phyloP scores from a whole-genome alignment of 2,113 vertebrate genomes.

The Epinephelus cyanopodus region DNA sequence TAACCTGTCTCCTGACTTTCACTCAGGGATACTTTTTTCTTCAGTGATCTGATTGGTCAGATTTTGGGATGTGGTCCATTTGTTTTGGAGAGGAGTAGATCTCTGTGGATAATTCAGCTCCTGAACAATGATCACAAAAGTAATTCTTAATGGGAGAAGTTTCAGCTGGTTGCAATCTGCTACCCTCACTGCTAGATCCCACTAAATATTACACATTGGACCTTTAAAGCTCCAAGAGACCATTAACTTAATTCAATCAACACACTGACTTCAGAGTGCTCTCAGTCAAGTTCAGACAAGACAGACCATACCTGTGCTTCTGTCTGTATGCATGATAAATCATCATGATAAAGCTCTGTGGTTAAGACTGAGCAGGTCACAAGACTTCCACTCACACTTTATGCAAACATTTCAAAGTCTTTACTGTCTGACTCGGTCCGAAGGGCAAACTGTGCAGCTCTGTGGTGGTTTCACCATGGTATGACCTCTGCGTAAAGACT shows the following conservation, averaged over 20 bases:
- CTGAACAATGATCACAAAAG: too few species aligned
- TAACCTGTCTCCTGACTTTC: too few species aligned
- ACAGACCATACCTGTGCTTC: background rate
- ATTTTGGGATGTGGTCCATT: too few species aligned
- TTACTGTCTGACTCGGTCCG: background rate
- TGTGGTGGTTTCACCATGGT: background rate
- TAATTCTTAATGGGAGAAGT: too few species aligned
- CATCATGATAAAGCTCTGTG: background rate
- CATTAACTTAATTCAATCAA: background rate
- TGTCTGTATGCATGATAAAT: background rate
- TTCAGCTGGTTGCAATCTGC: background rate
- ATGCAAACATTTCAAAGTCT: background rate
- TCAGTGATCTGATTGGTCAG: too few species aligned
- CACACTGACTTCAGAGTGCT: background rate
- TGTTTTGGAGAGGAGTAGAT: too few species aligned
- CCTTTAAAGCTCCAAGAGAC: background rate
- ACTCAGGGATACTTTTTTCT: too few species aligned
- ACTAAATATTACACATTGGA: too few species aligned
- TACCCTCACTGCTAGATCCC: too few species aligned
- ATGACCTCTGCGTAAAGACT: background rate
- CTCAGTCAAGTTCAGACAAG: background rate
- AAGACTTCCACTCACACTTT: background rate
- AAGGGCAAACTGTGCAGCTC: conserved; percentile 27
- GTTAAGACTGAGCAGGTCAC: background rate
- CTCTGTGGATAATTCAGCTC: too few species aligned